These are phyloP conservation scores for Eira barbara DNA, from an alignment of 2,113 vertebrate genomes.

Conservation along the genomic window DNA sequence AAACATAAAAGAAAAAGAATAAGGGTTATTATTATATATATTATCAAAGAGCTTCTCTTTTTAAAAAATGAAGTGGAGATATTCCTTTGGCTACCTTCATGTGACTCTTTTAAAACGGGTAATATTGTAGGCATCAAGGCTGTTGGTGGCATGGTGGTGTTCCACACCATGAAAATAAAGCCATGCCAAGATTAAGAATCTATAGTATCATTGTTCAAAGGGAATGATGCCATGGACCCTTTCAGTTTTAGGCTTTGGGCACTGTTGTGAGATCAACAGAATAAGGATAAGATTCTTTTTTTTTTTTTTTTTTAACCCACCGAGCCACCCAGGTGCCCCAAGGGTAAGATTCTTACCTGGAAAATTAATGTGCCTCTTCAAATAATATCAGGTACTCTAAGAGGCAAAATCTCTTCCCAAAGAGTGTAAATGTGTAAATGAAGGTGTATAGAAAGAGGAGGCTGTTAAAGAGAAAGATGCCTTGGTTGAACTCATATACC, in stretches of 20 bases:
- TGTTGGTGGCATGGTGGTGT: neutral
- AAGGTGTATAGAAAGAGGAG: neutral
- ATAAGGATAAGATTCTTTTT: neutral
- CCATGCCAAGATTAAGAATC: neutral
- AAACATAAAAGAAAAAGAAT: neutral
- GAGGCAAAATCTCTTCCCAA: neutral
- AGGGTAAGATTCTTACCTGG: neutral
- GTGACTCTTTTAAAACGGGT: slow-evolving; percentile 34
- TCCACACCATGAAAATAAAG: neutral
- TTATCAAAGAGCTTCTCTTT: neutral
- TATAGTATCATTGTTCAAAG: neutral
- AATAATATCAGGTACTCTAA: neutral
- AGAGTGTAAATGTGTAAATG: neutral
- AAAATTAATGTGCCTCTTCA: slow-evolving; percentile 20
- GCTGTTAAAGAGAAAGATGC: neutral
- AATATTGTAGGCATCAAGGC: neutral
- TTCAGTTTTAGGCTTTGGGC: neutral
- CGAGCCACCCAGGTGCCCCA: neutral
- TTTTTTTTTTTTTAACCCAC: too few species aligned
- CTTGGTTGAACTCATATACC: neutral
- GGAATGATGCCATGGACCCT: neutral
- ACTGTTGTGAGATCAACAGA: neutral
- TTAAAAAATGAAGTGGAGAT: neutral
- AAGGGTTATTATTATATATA: neutral
- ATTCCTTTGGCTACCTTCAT: neutral